Evolutionary conservation across 2,113 vertebrate genomes (phyloP), one percentile per base, ranked within the genome.

Genomic region (Melanocharis versteri): DNA sequence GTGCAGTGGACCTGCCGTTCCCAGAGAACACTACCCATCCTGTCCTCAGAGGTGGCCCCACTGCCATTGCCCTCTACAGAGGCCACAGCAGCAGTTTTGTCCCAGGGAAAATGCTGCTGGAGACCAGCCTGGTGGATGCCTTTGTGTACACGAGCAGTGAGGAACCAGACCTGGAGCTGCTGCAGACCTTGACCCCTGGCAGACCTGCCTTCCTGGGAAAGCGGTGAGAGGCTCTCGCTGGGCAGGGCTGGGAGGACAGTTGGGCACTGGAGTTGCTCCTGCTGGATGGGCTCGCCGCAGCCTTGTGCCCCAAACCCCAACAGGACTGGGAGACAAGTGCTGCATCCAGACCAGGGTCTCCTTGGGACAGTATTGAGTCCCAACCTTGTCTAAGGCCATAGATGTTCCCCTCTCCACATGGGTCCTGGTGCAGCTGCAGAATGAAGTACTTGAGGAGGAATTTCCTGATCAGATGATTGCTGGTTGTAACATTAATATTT

Each of bases 141-240:
- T 95, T 98, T 0, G 97, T 98, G 26, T 99, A 98, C 95, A 97
- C 89, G 5, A 98, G 97, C 12, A 91, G 92, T 0, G 95, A 94
- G 45, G 65, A 54, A 8, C 24, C 1, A 1, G 96, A 89, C n/a
- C 94, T 97, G 13, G 89, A 97, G 48, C 97, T 98, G 17, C 98
- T 98, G 8, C 97, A 98, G 15, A 91, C 68, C 9, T 95, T 99
- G 92, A 98, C 98, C 1, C 98, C 98, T 0, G 98, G 98, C 33
- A 97, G 95, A 33, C 69, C 82, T 2, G 97, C 97, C 27, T 82
- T 57, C 27, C 13, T 87, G 91, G 48, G 33, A 6, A 37, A 53
- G 14, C 2, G 10, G 91, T 97, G 77, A 96, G 95, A 48, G 35
- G 57, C 40, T 28, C 50, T 87, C 2, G 1, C 23, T 73, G 44